Percentiles rank a stretch among this genome's conserved stretches.
Evolutionary conservation across 2,113 vertebrate genomes (phyloP).

Genomic region (Spea bombifrons): DNA sequence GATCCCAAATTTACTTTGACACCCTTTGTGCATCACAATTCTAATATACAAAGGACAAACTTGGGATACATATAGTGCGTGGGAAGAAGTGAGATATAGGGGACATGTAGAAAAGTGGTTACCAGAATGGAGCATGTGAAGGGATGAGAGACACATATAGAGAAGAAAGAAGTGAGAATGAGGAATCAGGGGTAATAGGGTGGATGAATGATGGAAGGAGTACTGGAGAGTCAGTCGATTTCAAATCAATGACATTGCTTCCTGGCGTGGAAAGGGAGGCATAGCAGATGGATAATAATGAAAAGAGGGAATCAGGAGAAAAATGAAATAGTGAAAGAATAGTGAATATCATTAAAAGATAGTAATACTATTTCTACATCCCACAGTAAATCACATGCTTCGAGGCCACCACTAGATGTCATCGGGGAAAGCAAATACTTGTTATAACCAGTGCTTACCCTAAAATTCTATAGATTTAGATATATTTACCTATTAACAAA

Average conservation of each 20-base stretch:
- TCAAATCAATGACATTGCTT: constrained; percentile 12
- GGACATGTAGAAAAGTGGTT: not conserved
- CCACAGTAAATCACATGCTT: no score
- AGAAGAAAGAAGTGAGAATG: not conserved
- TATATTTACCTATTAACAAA: no score
- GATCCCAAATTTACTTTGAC: not conserved
- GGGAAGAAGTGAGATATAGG: not conserved
- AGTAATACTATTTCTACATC: no score
- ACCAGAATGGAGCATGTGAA: not conserved
- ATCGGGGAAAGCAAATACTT: no score
- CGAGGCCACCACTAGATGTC: no score
- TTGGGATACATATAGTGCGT: no score
- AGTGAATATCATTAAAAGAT: no score
- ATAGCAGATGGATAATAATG: not conserved
- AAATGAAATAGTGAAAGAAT: not conserved
- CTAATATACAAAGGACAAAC: not conserved
- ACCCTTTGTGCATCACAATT: not conserved
- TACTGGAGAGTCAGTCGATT: constrained; percentile 10
- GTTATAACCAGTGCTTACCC: no score
- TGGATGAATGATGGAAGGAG: not conserved
- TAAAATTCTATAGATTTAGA: no score
- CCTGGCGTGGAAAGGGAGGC: not conserved
- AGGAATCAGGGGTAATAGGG: not conserved
- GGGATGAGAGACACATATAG: not conserved
- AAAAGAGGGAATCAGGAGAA: not conserved